phyloP scores from a whole-genome alignment of 2,797 vertebrate genomes.

The Prunella strophiata region DNA sequence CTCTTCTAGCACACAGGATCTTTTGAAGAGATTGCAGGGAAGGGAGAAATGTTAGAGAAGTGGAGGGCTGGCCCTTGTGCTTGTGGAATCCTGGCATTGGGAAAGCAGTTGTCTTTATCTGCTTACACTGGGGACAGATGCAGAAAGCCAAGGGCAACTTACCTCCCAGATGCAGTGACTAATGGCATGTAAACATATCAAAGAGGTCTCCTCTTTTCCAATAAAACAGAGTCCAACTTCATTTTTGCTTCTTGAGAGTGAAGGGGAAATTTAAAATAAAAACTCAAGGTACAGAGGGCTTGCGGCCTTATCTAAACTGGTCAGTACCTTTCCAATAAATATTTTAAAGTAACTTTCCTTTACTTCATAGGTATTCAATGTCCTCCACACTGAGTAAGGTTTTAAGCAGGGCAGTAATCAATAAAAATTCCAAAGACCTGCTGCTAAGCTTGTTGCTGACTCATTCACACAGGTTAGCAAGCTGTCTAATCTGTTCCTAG shows the following conservation, averaged over 20 bases:
- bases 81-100: not conserved
- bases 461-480: not conserved
- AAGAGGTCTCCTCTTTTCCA: constrained; percentile 7
- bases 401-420: not conserved
- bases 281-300: not conserved
- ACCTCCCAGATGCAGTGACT: constrained; percentile 55
- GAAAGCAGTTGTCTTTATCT: constrained; percentile 39
- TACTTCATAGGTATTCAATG: not conserved
- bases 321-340: not conserved
- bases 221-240: not conserved
- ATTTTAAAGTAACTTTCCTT: not conserved
- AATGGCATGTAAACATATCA: constrained; percentile 31
- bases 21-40: constrained; percentile 49
- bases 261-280: not conserved
- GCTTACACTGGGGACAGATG: not conserved
- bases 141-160: constrained; percentile 47
- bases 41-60: constrained; percentile 17
- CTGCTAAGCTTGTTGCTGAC: not conserved
- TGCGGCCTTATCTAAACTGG: not conserved
- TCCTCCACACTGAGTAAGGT: not conserved
- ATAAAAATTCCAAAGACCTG: not conserved
- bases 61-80: not conserved
- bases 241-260: not conserved
- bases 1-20: constrained; percentile 3
- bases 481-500: not conserved